Conservation (phyloP, 2,113 vertebrate genomes). For the Lipophrys pholis region DNA sequence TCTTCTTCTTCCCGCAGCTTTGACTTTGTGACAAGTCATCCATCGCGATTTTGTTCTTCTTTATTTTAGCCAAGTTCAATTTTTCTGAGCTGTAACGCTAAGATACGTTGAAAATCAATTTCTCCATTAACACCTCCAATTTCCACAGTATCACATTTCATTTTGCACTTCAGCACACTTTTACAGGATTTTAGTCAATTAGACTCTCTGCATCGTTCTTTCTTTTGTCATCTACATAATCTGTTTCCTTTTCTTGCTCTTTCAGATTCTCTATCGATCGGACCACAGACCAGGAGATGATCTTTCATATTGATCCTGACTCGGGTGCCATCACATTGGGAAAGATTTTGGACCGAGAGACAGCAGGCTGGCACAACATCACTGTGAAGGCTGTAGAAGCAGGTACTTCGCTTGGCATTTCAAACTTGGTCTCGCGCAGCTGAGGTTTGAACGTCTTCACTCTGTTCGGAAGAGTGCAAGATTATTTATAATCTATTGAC, state of each 20-base stretch:
- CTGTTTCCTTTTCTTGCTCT: constrained; percentile 9
- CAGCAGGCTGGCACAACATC: constrained; percentile 98
- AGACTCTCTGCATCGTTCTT: not conserved
- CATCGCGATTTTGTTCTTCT: too few species aligned
- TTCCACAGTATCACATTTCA: too few species aligned
- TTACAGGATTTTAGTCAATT: not conserved
- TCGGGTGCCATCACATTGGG: constrained; percentile 92
- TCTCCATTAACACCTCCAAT: too few species aligned
- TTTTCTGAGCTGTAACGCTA: too few species aligned
- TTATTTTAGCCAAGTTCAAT: too few species aligned
- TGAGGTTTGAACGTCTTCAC: not conserved
- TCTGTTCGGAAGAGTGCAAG: not conserved
- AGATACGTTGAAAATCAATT: too few species aligned
- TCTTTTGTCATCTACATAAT: not conserved
- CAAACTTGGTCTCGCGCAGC: not conserved
- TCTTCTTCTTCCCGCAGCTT: too few species aligned
- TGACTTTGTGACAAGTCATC: too few species aligned
- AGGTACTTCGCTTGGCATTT: constrained; percentile 77
- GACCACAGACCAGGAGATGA: constrained; percentile 89
- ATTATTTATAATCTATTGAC: not conserved
- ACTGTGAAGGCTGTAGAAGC: constrained; percentile 94
- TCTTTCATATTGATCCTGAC: constrained; percentile 93
- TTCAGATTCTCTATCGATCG: constrained; percentile 93
- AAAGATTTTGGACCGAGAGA: constrained; percentile 94
- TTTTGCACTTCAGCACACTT: too few species aligned